Percentiles rank a stretch among this genome's conserved stretches.
phyloP scores from a whole-genome alignment of 2,113 vertebrate species.

The Tyto alba region DNA sequence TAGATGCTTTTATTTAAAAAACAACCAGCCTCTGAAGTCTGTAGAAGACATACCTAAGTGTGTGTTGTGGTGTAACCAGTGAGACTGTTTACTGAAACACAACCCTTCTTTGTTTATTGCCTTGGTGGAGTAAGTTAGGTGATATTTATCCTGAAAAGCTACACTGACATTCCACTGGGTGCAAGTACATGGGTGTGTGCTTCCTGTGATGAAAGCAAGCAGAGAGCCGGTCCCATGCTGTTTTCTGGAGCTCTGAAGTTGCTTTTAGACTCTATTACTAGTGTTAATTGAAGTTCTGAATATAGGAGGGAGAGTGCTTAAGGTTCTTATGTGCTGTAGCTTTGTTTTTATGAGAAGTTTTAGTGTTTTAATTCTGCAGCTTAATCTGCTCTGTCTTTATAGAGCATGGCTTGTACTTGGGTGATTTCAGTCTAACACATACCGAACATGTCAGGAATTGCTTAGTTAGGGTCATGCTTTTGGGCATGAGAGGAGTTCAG shows the following conservation, averaged over 20 bases:
- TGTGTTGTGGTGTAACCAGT: background rate
- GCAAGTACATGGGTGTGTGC: background rate
- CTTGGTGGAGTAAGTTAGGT: background rate
- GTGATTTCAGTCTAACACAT: background rate
- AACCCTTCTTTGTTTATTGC: background rate
- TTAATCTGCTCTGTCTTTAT: background rate
- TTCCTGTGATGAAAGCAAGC: background rate
- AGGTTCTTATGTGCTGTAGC: background rate
- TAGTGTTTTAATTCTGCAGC: background rate
- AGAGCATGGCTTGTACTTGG: background rate
- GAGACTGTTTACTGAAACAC: background rate
- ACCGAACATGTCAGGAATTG: background rate
- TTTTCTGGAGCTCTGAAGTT: background rate
- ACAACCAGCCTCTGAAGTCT: background rate
- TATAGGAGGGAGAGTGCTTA: background rate
- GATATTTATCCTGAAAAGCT: background rate
- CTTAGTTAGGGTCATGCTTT: background rate
- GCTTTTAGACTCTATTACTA: background rate
- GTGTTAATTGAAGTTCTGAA: background rate
- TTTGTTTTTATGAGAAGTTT: background rate
- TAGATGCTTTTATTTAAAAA: background rate
- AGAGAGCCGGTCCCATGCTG: background rate
- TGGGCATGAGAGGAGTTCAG: background rate
- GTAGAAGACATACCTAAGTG: background rate
- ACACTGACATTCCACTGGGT: background rate